Percentiles rank a stretch among this genome's conserved stretches.
phyloP scores from a whole-genome alignment of 1,140 invertebrate genomes.

The Tetragnatha versicolor region DNA sequence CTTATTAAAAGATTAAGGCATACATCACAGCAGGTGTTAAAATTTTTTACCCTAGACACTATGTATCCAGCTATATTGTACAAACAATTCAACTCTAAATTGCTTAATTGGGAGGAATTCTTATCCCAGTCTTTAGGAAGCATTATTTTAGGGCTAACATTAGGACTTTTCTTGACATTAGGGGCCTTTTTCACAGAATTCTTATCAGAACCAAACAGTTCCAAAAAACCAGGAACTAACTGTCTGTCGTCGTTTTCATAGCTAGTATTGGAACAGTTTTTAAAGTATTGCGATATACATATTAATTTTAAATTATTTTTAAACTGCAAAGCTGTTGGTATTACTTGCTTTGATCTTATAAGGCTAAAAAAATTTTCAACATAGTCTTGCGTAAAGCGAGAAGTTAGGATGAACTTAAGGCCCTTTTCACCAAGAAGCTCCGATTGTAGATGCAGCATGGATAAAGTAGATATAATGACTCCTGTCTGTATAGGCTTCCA shows the following conservation, averaged over 20 bases:
- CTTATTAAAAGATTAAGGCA: no score
- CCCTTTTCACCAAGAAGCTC: background rate
- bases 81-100: background rate
- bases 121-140: background rate
- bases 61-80: constrained; percentile 3
- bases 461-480: background rate
- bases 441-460: background rate
- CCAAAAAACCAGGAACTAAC: background rate
- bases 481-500: background rate
- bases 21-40: no score
- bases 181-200: no score
- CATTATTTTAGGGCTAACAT: background rate
- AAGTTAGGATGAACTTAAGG: background rate
- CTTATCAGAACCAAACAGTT: no score
- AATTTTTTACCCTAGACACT: background rate
- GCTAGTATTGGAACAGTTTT: background rate
- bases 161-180: background rate
- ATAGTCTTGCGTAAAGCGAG: background rate
- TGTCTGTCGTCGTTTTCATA: background rate
- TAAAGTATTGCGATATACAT: background rate
- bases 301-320: constrained; percentile 2
- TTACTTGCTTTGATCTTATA: background rate
- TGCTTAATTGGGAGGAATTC: background rate
- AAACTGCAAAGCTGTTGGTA: constrained; percentile 1
- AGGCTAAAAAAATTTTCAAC: background rate